A percentile compares a stretch with the other conserved stretches of the same genome.
phyloP scores from a whole-genome alignment of 2,888 invertebrate genomes.

The Copidosoma aretas region DNA sequence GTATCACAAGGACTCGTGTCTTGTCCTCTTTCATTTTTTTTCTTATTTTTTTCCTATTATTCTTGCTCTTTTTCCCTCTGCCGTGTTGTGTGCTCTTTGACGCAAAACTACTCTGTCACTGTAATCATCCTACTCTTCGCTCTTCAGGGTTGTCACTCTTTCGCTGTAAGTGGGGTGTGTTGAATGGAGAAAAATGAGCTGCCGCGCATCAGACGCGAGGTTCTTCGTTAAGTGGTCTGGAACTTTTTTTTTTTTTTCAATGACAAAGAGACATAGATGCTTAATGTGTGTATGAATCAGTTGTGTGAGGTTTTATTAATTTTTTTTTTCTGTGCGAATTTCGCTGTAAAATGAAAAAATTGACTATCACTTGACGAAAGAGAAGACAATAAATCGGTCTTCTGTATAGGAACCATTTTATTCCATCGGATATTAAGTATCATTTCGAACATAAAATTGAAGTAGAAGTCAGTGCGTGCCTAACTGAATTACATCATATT shows the following conservation, averaged over 20 bases:
- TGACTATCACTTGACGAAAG: no score
- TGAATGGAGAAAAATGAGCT: slow-evolving; percentile 1
- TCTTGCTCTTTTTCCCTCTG: neutral
- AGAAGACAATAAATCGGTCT: no score
- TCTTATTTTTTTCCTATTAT: neutral
- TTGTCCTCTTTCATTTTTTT: neutral
- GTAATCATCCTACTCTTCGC: slow-evolving; percentile 24
- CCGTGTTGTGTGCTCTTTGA: slow-evolving; percentile 22
- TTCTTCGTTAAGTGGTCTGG: slow-evolving; percentile 13
- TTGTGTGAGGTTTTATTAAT: no score
- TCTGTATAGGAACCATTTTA: no score
- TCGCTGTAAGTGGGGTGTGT: neutral
- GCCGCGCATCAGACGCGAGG: neutral
- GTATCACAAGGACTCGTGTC: slow-evolving; percentile 14
- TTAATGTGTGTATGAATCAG: no score
- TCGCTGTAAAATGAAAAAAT: no score
- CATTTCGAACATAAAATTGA: no score
- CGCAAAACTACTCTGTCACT: slow-evolving; percentile 14
- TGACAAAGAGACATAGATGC: no score
- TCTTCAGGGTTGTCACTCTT: slow-evolving; percentile 15
- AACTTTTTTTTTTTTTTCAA: neutral
- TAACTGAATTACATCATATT: no score
- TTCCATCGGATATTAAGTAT: no score
- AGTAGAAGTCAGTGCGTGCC: no score
- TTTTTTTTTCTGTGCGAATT: no score